Percentiles rank a stretch among this genome's conserved stretches.
Conservation (phyloP, 92 coral and sea anemone species). For the Anthopleura xanthogrammica region DNA sequence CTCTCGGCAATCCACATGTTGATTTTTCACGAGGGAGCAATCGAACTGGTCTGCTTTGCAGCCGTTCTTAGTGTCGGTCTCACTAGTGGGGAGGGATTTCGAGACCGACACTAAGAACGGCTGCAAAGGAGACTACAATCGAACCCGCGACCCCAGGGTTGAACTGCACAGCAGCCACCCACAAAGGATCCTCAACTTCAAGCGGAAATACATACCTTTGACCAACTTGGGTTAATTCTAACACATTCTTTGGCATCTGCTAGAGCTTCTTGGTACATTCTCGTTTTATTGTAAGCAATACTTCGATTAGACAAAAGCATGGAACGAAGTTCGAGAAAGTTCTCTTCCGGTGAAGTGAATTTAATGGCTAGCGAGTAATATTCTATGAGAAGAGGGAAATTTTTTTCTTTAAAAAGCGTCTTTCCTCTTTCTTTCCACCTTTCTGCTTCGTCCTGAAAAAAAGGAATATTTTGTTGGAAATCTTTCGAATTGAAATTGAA, state of each 20-base stretch:
- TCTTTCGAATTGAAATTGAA: background rate
- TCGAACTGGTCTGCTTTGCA: no score
- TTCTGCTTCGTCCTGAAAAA: constrained; percentile 67
- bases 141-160: no score
- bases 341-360: constrained; percentile 16
- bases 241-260: constrained; percentile 52
- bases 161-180: no score
- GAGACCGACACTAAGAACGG: no score
- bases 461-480: background rate
- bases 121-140: no score
- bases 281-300: constrained; percentile 33
- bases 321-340: constrained; percentile 31
- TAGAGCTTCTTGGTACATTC: constrained; percentile 36
- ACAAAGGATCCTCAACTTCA: no score
- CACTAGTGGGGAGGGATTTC: no score
- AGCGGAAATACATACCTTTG: constrained; percentile 31
- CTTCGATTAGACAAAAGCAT: constrained; percentile 51
- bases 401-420: constrained; percentile 63
- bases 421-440: constrained; percentile 90
- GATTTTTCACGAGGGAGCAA: no score
- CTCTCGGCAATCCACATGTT: no score
- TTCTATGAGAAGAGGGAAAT: constrained; percentile 41
- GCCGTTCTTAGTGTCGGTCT: no score
- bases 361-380: constrained; percentile 73
- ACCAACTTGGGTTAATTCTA: constrained; percentile 48